phyloP scores from a whole-genome alignment of 2,113 vertebrate species.

The Callithrix jacchus region DNA sequence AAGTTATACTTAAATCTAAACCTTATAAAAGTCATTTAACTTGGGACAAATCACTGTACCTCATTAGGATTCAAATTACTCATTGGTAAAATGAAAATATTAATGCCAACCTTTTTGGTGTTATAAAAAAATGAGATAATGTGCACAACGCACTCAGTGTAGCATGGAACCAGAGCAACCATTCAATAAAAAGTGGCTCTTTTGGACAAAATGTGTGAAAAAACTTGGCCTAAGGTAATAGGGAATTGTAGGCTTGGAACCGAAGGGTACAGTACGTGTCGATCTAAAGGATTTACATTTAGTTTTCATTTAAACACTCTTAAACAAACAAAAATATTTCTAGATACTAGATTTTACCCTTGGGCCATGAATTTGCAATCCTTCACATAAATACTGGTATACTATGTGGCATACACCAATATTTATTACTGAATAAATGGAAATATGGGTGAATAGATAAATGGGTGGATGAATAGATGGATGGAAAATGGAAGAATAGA shows the following conservation, averaged over 20 bases:
- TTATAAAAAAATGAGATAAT: background rate
- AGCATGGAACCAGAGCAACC: background rate
- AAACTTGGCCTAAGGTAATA: background rate
- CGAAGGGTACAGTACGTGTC: background rate
- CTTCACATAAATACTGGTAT: background rate
- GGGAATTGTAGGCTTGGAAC: background rate
- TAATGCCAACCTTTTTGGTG: background rate
- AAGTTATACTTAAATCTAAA: background rate
- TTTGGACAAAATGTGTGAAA: background rate
- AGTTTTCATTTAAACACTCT: background rate
- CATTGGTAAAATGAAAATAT: background rate
- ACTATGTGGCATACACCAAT: background rate
- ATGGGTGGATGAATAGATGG: background rate
- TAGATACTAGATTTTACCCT: background rate
- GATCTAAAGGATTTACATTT: background rate
- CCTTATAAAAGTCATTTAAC: background rate
- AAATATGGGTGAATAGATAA: background rate
- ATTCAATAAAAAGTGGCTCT: background rate
- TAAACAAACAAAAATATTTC: background rate
- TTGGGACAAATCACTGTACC: background rate
- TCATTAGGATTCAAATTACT: background rate
- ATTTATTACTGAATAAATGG: background rate
- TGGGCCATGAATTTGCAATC: background rate
- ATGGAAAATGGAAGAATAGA: background rate
- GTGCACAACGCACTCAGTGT: background rate